Evolutionary conservation across 2,113 vertebrate species (phyloP).

Genomic region (Colossoma macropomum): DNA sequence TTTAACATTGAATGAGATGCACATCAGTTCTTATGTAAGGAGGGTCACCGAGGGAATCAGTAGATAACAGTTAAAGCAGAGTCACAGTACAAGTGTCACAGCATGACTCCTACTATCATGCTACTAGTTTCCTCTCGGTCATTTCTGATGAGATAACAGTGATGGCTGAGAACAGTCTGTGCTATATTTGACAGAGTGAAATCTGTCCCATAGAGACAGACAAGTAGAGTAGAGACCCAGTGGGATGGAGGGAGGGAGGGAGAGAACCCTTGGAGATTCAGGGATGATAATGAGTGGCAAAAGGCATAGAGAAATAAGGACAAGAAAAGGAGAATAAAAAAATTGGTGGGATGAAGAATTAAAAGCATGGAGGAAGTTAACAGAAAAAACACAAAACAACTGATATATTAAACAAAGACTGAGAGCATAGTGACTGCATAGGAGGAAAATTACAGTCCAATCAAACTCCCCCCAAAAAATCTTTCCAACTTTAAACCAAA

Average conservation of each 20-base stretch:
- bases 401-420: neutral
- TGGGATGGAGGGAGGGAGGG: neutral
- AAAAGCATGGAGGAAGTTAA: slow-evolving; percentile 36
- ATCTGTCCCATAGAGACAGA: slow-evolving; percentile 19
- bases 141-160: neutral
- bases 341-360: slow-evolving; percentile 5
- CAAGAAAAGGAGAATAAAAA: slow-evolving; percentile 26
- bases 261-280: neutral
- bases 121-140: neutral
- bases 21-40: neutral
- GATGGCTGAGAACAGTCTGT: neutral
- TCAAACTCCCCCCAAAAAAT: no score
- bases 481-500: no score
- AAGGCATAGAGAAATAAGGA: slow-evolving; percentile 60
- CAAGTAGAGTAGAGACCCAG: slow-evolving; percentile 2
- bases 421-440: no score
- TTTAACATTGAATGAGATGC: no score
- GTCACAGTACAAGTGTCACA: neutral
- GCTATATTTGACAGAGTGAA: neutral
- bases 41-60: neutral
- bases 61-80: neutral
- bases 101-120: neutral
- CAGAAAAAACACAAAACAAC: neutral
- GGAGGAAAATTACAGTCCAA: no score
- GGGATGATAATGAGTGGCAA: slow-evolving; percentile 32